Evolutionary conservation across 1,140 invertebrate genomes (phyloP), one percentile per base, ranked within the genome.

Genomic region (Heliothis subflexa): DNA sequence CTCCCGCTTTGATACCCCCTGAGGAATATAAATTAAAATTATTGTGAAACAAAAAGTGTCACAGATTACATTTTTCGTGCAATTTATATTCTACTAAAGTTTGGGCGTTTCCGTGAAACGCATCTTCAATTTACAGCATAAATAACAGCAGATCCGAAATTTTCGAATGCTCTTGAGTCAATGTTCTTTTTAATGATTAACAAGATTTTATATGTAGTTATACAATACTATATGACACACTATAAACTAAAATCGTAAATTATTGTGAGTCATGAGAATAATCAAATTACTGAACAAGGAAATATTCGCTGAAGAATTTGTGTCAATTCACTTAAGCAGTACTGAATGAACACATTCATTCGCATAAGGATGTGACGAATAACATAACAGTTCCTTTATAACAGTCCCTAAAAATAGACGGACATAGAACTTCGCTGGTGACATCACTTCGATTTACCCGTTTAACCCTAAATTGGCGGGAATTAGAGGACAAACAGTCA

Each of bases 381-480:
- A 47, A 13, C 14, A 49, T 16, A 33, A n/a, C 9, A 62, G 21
- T 75, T 75, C 47, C 59, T 25, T 62, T 16, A 64, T 75, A 75
- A 0, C 11, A 18, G 73, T 28, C 47, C 47, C 47, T 75, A 75
- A 52, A 61, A 75, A 75, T 75, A 75, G 73, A 25, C 12, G 7
- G n/a, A 21, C 55, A 75, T 64, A 25, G 18, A 62, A 50, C 50
- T 52, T 70, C 7, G 25, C 13, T 49, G 47, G 47, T 78, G 76
- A 78, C 66, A 78, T 78, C 76, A 78, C 52, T 61, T 13, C 16
- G 73, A 78, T 78, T 71, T 61, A 55, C 45, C 76, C 64, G 55
- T 78, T 78, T 78, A 61, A 70, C 45, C 50, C 50, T 78, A 71
- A 78, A 71, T 78, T 78, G 76, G 13, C 52, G 62, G 40, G 45